Base-by-base conservation (phyloP, 2,888 invertebrate genomes). In the Apodemia arnacis region DNA sequence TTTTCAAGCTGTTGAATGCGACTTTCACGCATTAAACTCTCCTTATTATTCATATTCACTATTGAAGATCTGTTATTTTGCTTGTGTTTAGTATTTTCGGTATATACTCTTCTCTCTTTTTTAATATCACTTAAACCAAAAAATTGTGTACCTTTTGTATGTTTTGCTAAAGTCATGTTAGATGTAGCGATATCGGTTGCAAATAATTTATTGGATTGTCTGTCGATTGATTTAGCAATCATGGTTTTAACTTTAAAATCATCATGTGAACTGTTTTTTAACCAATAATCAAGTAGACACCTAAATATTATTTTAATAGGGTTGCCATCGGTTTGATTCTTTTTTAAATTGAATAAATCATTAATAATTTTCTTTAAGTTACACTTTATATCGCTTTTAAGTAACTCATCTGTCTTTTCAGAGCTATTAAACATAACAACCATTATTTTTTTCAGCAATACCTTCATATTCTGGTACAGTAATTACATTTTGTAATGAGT, bases 1-100 rank as follows among this genome's bases (percentile, higher is more conserved):
- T 92, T 96, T 92, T 97, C 97, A 1, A 97, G 92, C 91, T 97
- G 96, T 91, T 97, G 97, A 85, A 97, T 95, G 21, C 95, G 95
- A 81, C 95, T 94, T 84, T 97, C 97, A 90, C 96, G 97, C 85
- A 96, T 95, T 77, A 93, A 96, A 87, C 96, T 97, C 15, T 95
- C 95, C 13, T 95, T 95, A 49, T 31, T 38, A 6, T 38, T n/a
- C 10, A 24, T 18, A 24, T 73, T 24, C 63, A 66, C 15, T 80
- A 54, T 54, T 83, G 83, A 38, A 38, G 59, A n/a, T 77, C 80
- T 81, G 86, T 34, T 81, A 66, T 82, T 41, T 85, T 82, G 83
- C 80, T 84, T 86, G 91, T 73, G 66, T 73, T 72, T 89, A 80
- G 84, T 88, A 34, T 89, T 84, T 31, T 87, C 59, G 13, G 85